phyloP scores from a whole-genome alignment of 2,888 invertebrate genomes.

The Xestia ashworthii region DNA sequence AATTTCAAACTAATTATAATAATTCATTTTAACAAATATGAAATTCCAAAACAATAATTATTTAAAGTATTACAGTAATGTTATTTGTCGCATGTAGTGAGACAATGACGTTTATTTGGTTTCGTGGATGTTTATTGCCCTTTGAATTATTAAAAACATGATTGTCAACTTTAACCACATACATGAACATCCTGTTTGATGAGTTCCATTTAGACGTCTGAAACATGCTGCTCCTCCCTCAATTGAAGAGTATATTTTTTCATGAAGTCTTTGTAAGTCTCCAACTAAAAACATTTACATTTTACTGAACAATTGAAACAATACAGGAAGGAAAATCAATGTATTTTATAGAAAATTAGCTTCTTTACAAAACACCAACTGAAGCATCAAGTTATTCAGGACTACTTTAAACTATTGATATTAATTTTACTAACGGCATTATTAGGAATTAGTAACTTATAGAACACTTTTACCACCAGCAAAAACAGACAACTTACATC shows the following conservation, averaged over 20 bases:
- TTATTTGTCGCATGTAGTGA: neutral
- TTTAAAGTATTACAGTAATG: neutral
- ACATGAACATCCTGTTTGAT: slow-evolving; percentile 99
- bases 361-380: neutral
- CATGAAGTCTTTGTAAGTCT: slow-evolving; percentile 92
- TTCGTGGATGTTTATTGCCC: neutral
- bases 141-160: neutral
- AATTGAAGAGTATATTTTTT: slow-evolving; percentile 95
- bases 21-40: neutral
- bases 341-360: neutral
- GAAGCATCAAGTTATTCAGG: neutral
- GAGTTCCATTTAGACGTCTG: slow-evolving; percentile 97
- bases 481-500: slow-evolving; percentile 43
- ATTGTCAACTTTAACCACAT: slow-evolving; percentile 81
- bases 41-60: too few species aligned
- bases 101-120: neutral
- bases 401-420: neutral
- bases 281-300: slow-evolving; percentile 75
- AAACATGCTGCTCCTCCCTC: slow-evolving; percentile 95
- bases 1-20: neutral
- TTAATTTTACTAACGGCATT: neutral
- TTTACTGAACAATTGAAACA: neutral
- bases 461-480: neutral
- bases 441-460: neutral
- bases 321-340: neutral